Base-by-base conservation (phyloP, 1,140 invertebrate species). In the Nebria ingens region DNA sequence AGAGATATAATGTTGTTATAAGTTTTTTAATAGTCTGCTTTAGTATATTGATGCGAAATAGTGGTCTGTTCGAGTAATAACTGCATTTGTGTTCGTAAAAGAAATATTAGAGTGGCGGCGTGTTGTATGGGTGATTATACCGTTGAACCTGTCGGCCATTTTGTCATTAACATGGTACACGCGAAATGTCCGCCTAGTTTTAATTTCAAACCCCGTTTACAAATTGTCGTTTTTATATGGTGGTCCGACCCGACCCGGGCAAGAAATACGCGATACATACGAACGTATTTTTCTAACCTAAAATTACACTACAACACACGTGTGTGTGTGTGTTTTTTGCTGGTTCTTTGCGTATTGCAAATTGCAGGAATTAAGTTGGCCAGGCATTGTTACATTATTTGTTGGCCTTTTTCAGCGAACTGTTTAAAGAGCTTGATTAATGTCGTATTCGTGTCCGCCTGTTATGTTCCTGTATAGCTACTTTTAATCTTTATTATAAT, bases 341-440 rank as follows among this genome's bases (percentile, higher is more conserved):
- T 34, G 6, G 25, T 34, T 34, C 6, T n/a, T 34, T 34, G 25
- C n/a, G 40, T 45, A 12, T 45, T 45, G 40, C 40, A 45, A 45
- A 45, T 45, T 45, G 40, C 40, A 45, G 40, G 40, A 45, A 45
- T 45, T 45, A 45, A 45, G 40, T 45, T 9, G 17, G 40, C 40
- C 40, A 11, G 40, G 40, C 6, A 3, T 17, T 45, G 9, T 17
- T 4, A 9, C 40, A 45, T 45, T 45, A 45, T 45, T 45, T 45
- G 17, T 45, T 45, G 9, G 9, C 3, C 15, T 45, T 6, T 45
- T 45, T 11, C 40, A 17, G n/a, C n/a, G 15, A 45, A 45, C 17
- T 45, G 40, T 45, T 45, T 45, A 45, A 45, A 45, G 40, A 45
- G 40, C 40, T 45, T 45, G 40, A 45, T 45, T 45, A 45, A 45